These are phyloP conservation scores for Ifrita kowaldi DNA, from an alignment of 2,113 vertebrate species.

Conservation along the genomic window DNA sequence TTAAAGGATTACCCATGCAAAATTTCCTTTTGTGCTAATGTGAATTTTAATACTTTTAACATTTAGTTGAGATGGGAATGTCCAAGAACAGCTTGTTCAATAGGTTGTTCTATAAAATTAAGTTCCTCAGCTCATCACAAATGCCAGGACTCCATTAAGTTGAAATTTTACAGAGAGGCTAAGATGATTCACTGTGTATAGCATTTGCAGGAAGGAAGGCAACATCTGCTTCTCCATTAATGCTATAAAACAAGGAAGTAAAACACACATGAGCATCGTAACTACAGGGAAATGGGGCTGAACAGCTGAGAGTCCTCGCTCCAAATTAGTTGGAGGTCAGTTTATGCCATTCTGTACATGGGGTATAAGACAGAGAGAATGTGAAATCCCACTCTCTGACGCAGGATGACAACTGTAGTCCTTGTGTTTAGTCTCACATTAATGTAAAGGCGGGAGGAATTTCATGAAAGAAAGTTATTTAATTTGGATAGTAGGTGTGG, in stretches of 20 bases:
- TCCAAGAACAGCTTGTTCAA: slow-evolving; percentile 87
- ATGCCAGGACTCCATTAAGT: slow-evolving; percentile 86
- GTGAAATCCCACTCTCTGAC: not conserved
- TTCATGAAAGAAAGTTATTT: not conserved
- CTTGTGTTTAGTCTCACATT: not conserved
- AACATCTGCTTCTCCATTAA: slow-evolving; percentile 76
- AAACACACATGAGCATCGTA: not conserved
- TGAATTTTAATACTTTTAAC: slow-evolving; percentile 91
- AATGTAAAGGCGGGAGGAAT: not conserved
- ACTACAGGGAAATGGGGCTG: not conserved
- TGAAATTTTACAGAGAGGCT: slow-evolving; percentile 81
- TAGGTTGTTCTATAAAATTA: slow-evolving; percentile 88
- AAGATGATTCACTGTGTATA: slow-evolving; percentile 79
- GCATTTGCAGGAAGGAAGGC: slow-evolving; percentile 60
- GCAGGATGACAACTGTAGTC: not conserved
- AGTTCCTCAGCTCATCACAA: slow-evolving; percentile 83
- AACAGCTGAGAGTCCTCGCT: not conserved
- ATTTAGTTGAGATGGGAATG: slow-evolving; percentile 87
- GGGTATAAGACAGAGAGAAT: not conserved
- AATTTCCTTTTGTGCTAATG: slow-evolving; percentile 85
- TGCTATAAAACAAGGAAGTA: slow-evolving; percentile 45
- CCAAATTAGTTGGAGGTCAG: not conserved
- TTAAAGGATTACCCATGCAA: slow-evolving; percentile 89
- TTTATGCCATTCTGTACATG: not conserved
- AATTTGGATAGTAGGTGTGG: not conserved